Evolutionary conservation across 2,888 invertebrate species (phyloP), one percentile per base, ranked within the genome.

Genomic region (Meliscaeva auricollis): DNA sequence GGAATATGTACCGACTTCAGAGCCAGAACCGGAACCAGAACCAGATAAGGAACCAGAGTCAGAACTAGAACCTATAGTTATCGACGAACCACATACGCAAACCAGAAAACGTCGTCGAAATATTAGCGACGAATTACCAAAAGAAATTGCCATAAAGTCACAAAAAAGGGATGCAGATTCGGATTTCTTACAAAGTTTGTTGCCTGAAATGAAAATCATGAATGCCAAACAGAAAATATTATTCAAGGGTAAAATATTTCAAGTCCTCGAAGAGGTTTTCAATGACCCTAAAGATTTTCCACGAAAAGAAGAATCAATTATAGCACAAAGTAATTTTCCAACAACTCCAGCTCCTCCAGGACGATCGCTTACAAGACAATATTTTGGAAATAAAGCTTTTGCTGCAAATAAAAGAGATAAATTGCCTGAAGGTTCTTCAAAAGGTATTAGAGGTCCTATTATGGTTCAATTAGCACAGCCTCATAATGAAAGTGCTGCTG

Each of bases 171-270:
- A 68, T 38, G 3, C 17, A 17, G 68, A 68, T 52, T 22, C 3
- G 17, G 68, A 68, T 13, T 52, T 52, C 6, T 3, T 52, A 22
- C 58, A 56, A 3, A 90, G 90, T 6, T 74, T 91, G 3, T 88
- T 90, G 8, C 91, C 91, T 60, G 91, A 91, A 87, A 91, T 91
- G 89, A 89, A 89, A 22, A 88, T 88, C 9, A 91, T 91, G 91
- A 89, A 90, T 69, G 89, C 90, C 17, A 89, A 89, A 9, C 91
- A 91, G 79, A 91, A 91, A 50, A 88, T 91, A 0, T 83, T 88
- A 11, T 91, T 91, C 66, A 91, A 91, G 68, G 89, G 89, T 0
- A 90, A 91, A 58, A 89, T 91, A 0, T 91, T 91, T 52, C 90
- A 90, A 52, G 87, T 89, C 8, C 80, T 91, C 4, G 88, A 89